These are phyloP conservation scores for Urocitellus parryii DNA, from an alignment of 2,113 vertebrate species.

Conservation along the genomic window DNA sequence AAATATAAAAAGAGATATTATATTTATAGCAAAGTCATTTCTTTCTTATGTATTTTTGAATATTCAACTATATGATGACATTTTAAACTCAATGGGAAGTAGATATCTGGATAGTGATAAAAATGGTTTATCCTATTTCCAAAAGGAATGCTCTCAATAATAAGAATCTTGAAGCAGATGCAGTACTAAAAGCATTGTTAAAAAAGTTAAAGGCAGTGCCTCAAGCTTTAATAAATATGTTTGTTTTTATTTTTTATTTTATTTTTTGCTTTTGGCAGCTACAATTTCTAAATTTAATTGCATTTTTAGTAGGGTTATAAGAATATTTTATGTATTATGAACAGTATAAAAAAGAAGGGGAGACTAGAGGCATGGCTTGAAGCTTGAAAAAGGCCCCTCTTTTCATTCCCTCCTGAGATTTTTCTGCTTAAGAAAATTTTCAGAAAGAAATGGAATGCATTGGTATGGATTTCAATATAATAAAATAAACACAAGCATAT, in stretches of 20 bases:
- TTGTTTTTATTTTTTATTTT: background rate
- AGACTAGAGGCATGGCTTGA: conserved; percentile 67
- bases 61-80: background rate
- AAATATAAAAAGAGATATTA: background rate
- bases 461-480: conserved; percentile 76
- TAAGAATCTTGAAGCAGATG: background rate
- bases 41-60: background rate
- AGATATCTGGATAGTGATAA: conserved; percentile 61
- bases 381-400: conserved; percentile 46
- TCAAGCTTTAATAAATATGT: conserved; percentile 63
- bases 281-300: conserved; percentile 63
- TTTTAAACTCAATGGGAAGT: background rate
- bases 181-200: conserved; percentile 4
- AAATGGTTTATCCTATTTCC: background rate
- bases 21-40: background rate
- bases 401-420: conserved; percentile 61
- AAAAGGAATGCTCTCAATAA: conserved; percentile 29
- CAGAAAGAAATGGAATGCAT: conserved; percentile 71
- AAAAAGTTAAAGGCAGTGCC: conserved; percentile 52
- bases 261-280: conserved; percentile 61
- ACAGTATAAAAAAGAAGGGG: conserved; percentile 65
- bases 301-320: conserved; percentile 75
- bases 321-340: conserved; percentile 66
- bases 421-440: conserved; percentile 73
- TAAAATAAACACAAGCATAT: conserved; percentile 71